Base-by-base conservation (phyloP, 2,797 vertebrate species). In the Vireo griseus region DNA sequence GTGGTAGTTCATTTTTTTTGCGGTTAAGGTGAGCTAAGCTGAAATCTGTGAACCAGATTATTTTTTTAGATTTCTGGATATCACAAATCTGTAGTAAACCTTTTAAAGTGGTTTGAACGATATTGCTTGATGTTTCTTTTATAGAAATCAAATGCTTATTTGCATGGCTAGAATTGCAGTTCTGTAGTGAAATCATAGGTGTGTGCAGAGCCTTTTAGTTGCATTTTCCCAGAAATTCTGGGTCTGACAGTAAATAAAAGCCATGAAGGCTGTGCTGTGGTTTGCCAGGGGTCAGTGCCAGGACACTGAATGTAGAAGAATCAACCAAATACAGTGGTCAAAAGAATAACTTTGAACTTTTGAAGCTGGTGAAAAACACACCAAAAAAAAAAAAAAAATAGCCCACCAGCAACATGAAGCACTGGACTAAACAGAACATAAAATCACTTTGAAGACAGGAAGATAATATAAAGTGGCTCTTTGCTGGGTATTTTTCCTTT, bases 381-480 rank as follows among this genome's bases (percentile, higher is more conserved):
- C 3, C 1, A 10, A n/a, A 11, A 44, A 39, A 14, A 28, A 13
- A 28, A 6, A 28, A 6, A 42, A 66, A 33, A 17, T 28, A 4
- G 1, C 8, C 16, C 33, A 26, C 20, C 13, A 44, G 20, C 2
- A 66, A 16, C 35, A 35, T 51, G 71, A 93, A 96, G 87, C 58
- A 62, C 62, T 92, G 52, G 91, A 87, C 84, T 44, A 37, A 33
- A 47, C 5, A 58, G 95, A 88, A 89, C 94, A 87, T 54, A 96
- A 94, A 96, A 95, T 94, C 83, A 74, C 65, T 93, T 95, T 90
- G 82, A 97, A 94, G 86, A 73, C 35, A 80, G 61, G 86, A 94
- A 95, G 61, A 89, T 19, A 13, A 89, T 84, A 92, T 55, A 88
- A 94, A 90, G 21, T 85, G 48, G 5, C 19, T 69, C 16, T 86